phyloP scores from a whole-genome alignment of 1,140 invertebrate species.

The Lysiphlebus fabarum region DNA sequence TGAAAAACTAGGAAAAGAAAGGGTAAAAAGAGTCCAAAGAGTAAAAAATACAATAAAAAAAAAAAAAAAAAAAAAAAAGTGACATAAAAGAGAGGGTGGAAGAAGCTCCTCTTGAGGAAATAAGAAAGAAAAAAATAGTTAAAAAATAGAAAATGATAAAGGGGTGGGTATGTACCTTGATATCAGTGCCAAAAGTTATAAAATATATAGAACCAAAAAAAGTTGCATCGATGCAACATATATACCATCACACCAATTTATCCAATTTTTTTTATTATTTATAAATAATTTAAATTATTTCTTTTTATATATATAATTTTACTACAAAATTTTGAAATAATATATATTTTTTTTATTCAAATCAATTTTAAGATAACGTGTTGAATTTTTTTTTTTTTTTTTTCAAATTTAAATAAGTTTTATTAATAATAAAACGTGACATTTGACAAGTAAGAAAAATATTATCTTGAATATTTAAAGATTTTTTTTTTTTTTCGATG shows the following conservation, averaged over 20 bases:
- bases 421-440: neutral
- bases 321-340: no score
- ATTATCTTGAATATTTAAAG: neutral
- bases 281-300: no score
- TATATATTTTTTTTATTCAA: no score
- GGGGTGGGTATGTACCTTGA: constrained; percentile 4
- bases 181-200: constrained; percentile 16
- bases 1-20: neutral
- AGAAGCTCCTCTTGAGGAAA: neutral
- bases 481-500: neutral
- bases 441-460: neutral
- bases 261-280: constrained; percentile 1
- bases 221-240: constrained; percentile 12
- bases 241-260: neutral
- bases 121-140: neutral
- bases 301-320: no score
- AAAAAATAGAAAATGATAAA: neutral
- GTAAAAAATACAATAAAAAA: neutral
- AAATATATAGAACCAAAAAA: constrained; percentile 16
- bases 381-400: constrained; percentile 10
- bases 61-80: neutral
- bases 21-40: neutral
- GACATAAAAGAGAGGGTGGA: neutral
- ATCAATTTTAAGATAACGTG: no score
- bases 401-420: neutral